Evolutionary conservation across 2,113 vertebrate species (phyloP).

Genomic region (Xyrauchen texanus): DNA sequence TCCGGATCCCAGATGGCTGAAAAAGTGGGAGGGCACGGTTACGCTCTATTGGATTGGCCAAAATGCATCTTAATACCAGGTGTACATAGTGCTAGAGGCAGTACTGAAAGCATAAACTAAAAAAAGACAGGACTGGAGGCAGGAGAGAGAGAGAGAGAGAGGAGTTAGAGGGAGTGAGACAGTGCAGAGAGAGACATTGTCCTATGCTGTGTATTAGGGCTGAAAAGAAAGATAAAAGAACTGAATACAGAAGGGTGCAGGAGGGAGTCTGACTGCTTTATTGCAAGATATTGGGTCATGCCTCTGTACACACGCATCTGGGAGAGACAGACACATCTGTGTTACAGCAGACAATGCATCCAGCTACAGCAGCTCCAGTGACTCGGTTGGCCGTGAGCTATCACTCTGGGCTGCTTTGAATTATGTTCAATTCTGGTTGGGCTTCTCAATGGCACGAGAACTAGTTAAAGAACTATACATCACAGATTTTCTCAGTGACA

Average conservation of each 20-base stretch:
- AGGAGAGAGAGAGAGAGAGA: neutral
- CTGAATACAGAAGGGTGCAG: constrained; percentile 29
- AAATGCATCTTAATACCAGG: no score
- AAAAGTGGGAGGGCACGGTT: no score
- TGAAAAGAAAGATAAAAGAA: constrained; percentile 30
- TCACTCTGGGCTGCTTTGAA: constrained; percentile 16
- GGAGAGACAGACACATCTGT: constrained; percentile 17
- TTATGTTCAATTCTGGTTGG: neutral
- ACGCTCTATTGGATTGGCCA: no score
- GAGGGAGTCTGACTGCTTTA: constrained; percentile 39
- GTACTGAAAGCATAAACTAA: neutral
- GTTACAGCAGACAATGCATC: neutral
- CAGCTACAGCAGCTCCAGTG: neutral
- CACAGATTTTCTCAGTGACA: neutral
- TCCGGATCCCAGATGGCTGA: no score
- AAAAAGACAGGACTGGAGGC: neutral
- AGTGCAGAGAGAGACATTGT: neutral
- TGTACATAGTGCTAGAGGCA: neutral
- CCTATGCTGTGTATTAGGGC: neutral
- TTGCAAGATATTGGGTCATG: constrained; percentile 33
- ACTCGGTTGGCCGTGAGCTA: neutral
- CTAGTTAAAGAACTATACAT: neutral
- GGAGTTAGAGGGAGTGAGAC: neutral
- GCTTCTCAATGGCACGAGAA: constrained; percentile 11
- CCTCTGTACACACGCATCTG: constrained; percentile 27